phyloP scores from a whole-genome alignment of 2,113 vertebrate species.

The Toxotes chatareus region DNA sequence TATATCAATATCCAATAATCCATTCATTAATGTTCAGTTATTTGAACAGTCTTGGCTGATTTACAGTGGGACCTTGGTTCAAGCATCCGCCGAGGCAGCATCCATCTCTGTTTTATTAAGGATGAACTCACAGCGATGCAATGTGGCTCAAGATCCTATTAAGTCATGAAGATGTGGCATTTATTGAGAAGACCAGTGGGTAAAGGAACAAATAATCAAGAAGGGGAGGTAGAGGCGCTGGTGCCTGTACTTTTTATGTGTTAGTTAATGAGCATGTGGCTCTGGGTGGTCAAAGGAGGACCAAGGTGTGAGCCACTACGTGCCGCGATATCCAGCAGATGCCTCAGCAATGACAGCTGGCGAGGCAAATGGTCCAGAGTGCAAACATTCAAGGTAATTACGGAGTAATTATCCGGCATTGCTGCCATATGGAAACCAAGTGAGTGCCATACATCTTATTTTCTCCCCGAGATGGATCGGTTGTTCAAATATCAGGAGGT shows the following conservation, averaged over 20 bases:
- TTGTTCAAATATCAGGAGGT: slow-evolving; percentile 30
- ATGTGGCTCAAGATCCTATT: slow-evolving; percentile 42
- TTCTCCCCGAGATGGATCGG: slow-evolving; percentile 45
- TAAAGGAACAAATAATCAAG: slow-evolving; percentile 49
- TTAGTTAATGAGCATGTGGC: slow-evolving; percentile 67
- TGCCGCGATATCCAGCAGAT: slow-evolving; percentile 53
- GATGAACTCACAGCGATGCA: slow-evolving; percentile 35
- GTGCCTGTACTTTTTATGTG: slow-evolving; percentile 47
- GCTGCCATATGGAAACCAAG: slow-evolving; percentile 79
- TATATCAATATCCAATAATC: slow-evolving; percentile 30
- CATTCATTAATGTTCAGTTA: slow-evolving; percentile 37
- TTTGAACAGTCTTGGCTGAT: slow-evolving; percentile 39
- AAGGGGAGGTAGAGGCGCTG: slow-evolving; percentile 15
- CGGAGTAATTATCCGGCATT: slow-evolving; percentile 74
- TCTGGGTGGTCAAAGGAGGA: slow-evolving; percentile 59
- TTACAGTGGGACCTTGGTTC: slow-evolving; percentile 16
- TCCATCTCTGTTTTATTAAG: slow-evolving; percentile 45
- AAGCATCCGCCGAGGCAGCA: background rate
- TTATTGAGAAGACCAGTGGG: slow-evolving; percentile 55
- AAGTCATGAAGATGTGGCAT: slow-evolving; percentile 59
- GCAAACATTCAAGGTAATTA: slow-evolving; percentile 82
- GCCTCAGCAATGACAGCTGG: slow-evolving; percentile 76
- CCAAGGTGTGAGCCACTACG: slow-evolving; percentile 46
- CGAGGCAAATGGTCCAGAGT: slow-evolving; percentile 79
- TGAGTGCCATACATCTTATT: slow-evolving; percentile 71